These are phyloP conservation scores for Drosophila obscura DNA, from an alignment of 1,140 invertebrate genomes.

Conservation along the genomic window DNA sequence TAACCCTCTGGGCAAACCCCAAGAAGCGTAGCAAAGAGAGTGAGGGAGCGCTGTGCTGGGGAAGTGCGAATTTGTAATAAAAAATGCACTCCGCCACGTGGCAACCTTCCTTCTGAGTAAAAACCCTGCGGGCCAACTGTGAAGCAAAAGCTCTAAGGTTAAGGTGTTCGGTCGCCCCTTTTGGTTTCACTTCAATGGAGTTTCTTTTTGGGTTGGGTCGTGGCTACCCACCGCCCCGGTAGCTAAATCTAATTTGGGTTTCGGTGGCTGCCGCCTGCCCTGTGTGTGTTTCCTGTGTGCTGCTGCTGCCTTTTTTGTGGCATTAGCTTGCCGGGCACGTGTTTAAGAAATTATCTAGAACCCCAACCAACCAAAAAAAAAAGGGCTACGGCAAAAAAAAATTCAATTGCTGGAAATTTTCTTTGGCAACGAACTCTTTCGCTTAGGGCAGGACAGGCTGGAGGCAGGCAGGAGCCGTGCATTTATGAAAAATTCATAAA, in stretches of 20 bases:
- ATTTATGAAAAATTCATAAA: constrained; percentile 82
- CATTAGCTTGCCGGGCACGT: constrained; percentile 74
- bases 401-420: constrained; percentile 66
- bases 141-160: constrained; percentile 59
- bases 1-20: background rate
- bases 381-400: constrained; percentile 26
- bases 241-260: constrained; percentile 70
- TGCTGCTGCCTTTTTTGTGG: constrained; percentile 47
- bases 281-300: background rate
- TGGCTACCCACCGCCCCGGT: too few relatives aligned
- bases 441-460: background rate
- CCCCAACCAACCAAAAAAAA: constrained; percentile 40
- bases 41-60: constrained; percentile 24
- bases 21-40: constrained; percentile 18
- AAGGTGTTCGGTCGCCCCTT: constrained; percentile 20
- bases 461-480: constrained; percentile 38
- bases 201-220: constrained; percentile 15
- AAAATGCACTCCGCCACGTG: constrained; percentile 66
- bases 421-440: constrained; percentile 25
- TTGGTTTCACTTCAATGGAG: constrained; percentile 63
- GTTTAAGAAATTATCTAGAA: constrained; percentile 68
- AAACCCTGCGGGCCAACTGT: constrained; percentile 50
- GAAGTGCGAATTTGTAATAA: constrained; percentile 71
- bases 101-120: constrained; percentile 14
- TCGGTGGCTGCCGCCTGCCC: constrained; percentile 4